phyloP scores from a whole-genome alignment of 2,888 invertebrate genomes.

The Crematogaster levior region DNA sequence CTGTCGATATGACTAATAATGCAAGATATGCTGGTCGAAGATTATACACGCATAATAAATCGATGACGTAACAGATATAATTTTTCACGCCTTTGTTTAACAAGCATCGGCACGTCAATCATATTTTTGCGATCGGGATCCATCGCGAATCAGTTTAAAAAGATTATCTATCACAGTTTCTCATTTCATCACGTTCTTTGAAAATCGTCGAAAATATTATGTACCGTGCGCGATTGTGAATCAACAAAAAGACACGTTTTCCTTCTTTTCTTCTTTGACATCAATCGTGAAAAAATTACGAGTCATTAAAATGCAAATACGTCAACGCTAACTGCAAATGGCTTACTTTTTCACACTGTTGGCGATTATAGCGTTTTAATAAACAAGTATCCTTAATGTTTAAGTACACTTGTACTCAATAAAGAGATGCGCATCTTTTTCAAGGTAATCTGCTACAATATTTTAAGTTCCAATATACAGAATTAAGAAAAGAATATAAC shows the following conservation, averaged over 20 bases:
- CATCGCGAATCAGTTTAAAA: background rate
- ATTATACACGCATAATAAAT: background rate
- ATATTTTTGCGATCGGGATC: background rate
- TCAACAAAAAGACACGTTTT: background rate
- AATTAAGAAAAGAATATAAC: background rate
- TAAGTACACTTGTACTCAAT: background rate
- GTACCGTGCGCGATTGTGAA: background rate
- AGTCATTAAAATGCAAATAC: background rate
- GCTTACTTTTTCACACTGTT: background rate
- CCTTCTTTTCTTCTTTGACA: background rate
- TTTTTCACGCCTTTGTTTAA: constrained; percentile 5
- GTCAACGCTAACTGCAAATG: background rate
- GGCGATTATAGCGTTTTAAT: background rate
- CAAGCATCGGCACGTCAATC: constrained; percentile 1
- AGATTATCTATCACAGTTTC: background rate
- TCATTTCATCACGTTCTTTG: background rate
- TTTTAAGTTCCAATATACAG: background rate
- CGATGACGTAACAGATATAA: background rate
- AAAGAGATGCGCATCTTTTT: background rate
- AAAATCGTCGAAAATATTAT: background rate
- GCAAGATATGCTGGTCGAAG: background rate
- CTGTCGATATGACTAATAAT: background rate
- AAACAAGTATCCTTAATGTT: background rate
- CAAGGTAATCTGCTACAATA: background rate
- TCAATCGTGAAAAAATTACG: background rate